phyloP scores from a whole-genome alignment of 2,797 vertebrate genomes.

The Mus spretus region DNA sequence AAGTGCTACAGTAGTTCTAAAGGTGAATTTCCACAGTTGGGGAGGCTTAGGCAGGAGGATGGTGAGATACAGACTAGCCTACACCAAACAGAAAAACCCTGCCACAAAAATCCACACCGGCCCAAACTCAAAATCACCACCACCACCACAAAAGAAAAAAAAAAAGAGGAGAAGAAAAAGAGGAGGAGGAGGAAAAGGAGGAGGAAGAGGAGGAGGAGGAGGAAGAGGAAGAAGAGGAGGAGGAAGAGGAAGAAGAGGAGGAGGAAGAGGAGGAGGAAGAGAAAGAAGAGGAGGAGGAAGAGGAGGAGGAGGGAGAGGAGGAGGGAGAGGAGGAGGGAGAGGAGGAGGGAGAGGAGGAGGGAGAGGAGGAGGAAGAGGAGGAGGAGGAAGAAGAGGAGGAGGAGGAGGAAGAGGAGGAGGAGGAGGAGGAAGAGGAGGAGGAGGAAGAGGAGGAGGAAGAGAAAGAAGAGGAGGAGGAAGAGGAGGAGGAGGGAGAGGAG shows the following conservation, averaged over 20 bases:
- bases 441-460: fast-evolving
- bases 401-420: background rate
- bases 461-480: too few relatives aligned
- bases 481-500: fast-evolving
- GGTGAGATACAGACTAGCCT: background rate
- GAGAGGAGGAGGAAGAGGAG: background rate
- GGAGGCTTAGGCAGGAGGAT: background rate
- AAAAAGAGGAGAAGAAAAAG: fast-evolving
- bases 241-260: too few relatives aligned
- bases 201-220: too few relatives aligned
- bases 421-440: fast-evolving
- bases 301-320: too few relatives aligned
- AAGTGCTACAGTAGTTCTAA: background rate
- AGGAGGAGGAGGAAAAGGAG: fast-evolving
- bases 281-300: too few relatives aligned
- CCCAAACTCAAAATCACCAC: background rate
- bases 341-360: fast-evolving
- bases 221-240: fast-evolving
- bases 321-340: too few relatives aligned
- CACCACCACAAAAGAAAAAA: too few relatives aligned
- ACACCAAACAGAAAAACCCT: background rate
- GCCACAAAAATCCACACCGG: background rate
- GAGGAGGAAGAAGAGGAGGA: too few relatives aligned
- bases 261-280: too few relatives aligned
- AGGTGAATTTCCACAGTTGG: background rate